Percentiles rank a stretch among this genome's conserved stretches.
Conservation (phyloP, 2,888 invertebrate species). For the Lampropteryx suffumata region DNA sequence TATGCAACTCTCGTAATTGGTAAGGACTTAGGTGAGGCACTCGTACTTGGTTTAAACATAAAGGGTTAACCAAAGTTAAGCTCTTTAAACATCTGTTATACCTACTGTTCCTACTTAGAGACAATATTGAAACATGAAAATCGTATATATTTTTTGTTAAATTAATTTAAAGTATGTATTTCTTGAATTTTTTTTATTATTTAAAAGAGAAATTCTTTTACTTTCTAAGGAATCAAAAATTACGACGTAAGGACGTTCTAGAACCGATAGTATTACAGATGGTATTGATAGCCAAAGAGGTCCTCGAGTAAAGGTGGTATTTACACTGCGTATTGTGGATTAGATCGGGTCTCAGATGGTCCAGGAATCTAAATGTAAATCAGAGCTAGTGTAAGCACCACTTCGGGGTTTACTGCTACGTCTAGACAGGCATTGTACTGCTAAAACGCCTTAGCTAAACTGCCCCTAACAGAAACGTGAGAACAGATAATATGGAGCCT, state of each 20-base stretch:
- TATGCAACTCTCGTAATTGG: slow-evolving; percentile 23
- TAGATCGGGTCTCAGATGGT: slow-evolving; percentile 24
- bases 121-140: slow-evolving; percentile 4
- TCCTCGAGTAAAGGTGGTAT: slow-evolving; percentile 14
- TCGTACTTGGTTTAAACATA: background rate
- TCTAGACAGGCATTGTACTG: slow-evolving; percentile 44
- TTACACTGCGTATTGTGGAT: slow-evolving; percentile 19
- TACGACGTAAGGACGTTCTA: slow-evolving; percentile 1
- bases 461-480: slow-evolving; percentile 26
- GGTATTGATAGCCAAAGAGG: background rate
- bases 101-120: background rate
- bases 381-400: slow-evolving; percentile 25
- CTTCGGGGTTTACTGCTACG: slow-evolving; percentile 22
- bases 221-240: background rate
- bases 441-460: slow-evolving; percentile 30
- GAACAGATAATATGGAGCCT: slow-evolving; percentile 28
- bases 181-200: too few relatives aligned
- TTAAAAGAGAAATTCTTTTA: too few relatives aligned
- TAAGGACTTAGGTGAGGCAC: slow-evolving; percentile 1
- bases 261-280: too few relatives aligned
- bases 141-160: slow-evolving; percentile 3
- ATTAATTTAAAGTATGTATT: background rate
- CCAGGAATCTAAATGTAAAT: slow-evolving; percentile 31
- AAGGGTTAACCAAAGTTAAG: too few relatives aligned
- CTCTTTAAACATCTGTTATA: too few relatives aligned